Conservation (phyloP, 2,888 invertebrate genomes). For the Brachylomia viminalis region DNA sequence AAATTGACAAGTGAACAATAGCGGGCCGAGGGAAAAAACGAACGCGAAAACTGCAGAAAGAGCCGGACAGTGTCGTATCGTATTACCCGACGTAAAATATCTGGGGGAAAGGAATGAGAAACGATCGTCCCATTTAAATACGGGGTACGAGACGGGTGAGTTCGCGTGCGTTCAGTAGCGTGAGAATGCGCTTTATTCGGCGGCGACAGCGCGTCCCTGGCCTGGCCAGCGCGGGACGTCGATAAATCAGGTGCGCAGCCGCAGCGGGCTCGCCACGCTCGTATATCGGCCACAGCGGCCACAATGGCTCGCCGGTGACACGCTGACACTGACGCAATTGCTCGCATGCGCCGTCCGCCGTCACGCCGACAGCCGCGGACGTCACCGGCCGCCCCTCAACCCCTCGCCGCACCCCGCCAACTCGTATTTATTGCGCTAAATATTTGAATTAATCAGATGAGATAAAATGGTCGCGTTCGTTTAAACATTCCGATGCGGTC, state of each 20-base stretch:
- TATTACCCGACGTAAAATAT: constrained; percentile 90
- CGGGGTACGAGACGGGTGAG: constrained; percentile 85
- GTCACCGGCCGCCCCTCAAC: constrained; percentile 74
- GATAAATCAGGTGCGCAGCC: constrained; percentile 87
- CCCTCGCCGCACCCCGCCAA: constrained; percentile 70
- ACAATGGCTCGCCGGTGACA: constrained; percentile 86
- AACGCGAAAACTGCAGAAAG: constrained; percentile 88
- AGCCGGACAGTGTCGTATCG: constrained; percentile 91
- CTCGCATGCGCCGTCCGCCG: constrained; percentile 83
- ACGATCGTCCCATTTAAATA: constrained; percentile 89
- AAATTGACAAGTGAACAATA: constrained; percentile 91
- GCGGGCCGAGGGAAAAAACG: constrained; percentile 86
- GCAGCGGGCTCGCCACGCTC: constrained; percentile 78
- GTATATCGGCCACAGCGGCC: constrained; percentile 83
- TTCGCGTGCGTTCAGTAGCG: constrained; percentile 90
- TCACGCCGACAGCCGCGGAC: constrained; percentile 76
- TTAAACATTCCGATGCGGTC: constrained; percentile 89
- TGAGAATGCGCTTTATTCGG: constrained; percentile 90
- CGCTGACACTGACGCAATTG: constrained; percentile 88
- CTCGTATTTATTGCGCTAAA: constrained; percentile 89
- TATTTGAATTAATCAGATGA: constrained; percentile 90
- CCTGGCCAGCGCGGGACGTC: constrained; percentile 80
- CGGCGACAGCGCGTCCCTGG: constrained; percentile 83
- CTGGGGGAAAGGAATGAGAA: constrained; percentile 90
- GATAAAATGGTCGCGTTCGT: constrained; percentile 88